Evolutionary conservation across 2,888 invertebrate species (phyloP), one percentile per base, ranked within the genome.

Genomic region (Clepsis dumicolana): DNA sequence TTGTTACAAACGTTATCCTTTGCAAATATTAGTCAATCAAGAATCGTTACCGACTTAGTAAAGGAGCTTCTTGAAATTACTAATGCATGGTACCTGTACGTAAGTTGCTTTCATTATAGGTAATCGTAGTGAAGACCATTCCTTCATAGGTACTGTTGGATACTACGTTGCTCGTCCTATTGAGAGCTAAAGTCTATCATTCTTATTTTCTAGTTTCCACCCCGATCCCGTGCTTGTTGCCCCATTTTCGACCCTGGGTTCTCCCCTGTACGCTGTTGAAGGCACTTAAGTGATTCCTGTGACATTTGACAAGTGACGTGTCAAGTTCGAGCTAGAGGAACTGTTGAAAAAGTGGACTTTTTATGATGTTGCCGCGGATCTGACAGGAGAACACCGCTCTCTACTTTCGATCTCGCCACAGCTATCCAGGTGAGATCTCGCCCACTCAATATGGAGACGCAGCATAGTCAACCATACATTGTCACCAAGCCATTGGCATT

Each of bases 281-380:
- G 78, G 80, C 72, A 70, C 73, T 63, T 61, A 63, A 60, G 59
- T 70, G 70, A 66, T 48, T 41, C 41, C 69, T 68, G 72, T 73
- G 72, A 64, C 65, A 70, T 72, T 71, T 54, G 70, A 67, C 60
- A 65, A 65, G 72, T 72, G 70, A 69, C 71, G 71, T 32, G 64
- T 61, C 41, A 21, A 48, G 64, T 59, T 61, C 70, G 59, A 66
- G 65, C 70, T 73, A 67, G 66, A 65, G 75, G 73, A 76, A 74
- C 69, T 73, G 74, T 72, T 72, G 74, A 74, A 75, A 35, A 74
- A 79, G 80, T 75, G 76, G 80, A 80, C 78, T 80, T 80, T 82
- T 77, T 77, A 84, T 80, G 77, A 84, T 85, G 84, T 79, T 76
- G 72, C 72, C 72, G 75, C 80, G 85, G 83, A 84, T 83, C 82